Percentiles rank a stretch among this genome's conserved stretches.
phyloP scores from a whole-genome alignment of 2,113 vertebrate species.

The Micromys minutus region DNA sequence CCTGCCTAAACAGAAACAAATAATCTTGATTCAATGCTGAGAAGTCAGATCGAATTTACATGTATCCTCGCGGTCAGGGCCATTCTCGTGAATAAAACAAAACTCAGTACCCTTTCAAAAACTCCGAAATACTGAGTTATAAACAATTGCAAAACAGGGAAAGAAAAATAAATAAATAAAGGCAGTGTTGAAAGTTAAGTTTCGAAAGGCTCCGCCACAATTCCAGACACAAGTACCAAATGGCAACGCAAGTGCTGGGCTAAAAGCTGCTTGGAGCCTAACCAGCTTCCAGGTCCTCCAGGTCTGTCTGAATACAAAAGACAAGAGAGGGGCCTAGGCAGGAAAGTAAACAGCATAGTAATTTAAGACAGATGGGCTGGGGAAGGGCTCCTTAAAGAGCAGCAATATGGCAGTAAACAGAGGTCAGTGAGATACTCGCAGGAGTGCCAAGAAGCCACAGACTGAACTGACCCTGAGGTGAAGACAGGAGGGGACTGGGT shows the following conservation, averaged over 20 bases:
- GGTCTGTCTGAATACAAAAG: not conserved
- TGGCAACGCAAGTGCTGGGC: not conserved
- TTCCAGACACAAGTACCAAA: not conserved
- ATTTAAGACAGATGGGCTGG: conserved; percentile 50
- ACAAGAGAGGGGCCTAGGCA: not conserved
- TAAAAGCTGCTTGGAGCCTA: not conserved
- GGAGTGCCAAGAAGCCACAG: not conserved
- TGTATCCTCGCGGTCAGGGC: not conserved
- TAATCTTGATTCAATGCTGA: conserved; percentile 4
- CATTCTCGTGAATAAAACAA: not conserved
- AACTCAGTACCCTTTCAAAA: not conserved
- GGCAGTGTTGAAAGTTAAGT: not conserved
- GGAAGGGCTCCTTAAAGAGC: conserved; percentile 20
- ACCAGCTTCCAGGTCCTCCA: not conserved
- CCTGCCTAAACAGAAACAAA: not conserved
- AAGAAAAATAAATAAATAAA: no score
- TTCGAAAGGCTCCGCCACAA: not conserved
- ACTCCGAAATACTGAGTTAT: not conserved
- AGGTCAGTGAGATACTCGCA: not conserved
- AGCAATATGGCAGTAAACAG: not conserved
- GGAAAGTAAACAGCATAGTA: conserved; percentile 28
- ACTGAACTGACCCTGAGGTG: not conserved
- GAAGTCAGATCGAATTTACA: not conserved
- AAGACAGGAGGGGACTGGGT: not conserved
- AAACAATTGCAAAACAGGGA: not conserved